Conservation (phyloP, 2,113 vertebrate genomes). For the Lepus europaeus region DNA sequence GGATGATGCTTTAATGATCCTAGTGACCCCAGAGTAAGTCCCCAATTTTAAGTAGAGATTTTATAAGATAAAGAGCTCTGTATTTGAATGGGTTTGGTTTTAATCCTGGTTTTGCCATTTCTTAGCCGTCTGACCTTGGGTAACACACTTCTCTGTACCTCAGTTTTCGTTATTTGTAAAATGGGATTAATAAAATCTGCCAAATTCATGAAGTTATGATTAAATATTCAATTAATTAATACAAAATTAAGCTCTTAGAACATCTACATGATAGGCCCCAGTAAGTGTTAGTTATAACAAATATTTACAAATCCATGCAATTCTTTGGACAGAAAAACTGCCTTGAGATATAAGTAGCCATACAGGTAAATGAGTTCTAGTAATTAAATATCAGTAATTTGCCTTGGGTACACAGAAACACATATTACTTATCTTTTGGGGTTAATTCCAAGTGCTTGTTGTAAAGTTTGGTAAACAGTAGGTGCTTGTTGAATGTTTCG, state of each 20-base stretch:
- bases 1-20: neutral
- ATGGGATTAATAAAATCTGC: neutral
- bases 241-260: neutral
- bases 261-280: neutral
- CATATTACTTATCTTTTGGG: neutral
- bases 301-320: neutral
- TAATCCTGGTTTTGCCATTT: neutral
- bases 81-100: neutral
- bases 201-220: neutral
- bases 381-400: neutral
- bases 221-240: neutral
- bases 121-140: neutral
- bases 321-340: constrained; percentile 49
- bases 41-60: neutral
- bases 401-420: neutral
- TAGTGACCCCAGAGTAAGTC: neutral
- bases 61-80: neutral
- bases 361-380: neutral
- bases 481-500: neutral
- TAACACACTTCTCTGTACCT: neutral
- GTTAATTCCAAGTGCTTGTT: constrained; percentile 23
- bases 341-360: constrained; percentile 15
- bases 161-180: constrained; percentile 20
- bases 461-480: neutral
- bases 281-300: neutral